Percentiles rank a stretch among this genome's conserved stretches.
Conservation (phyloP, 2,113 vertebrate species). For the Dasypus novemcinctus region DNA sequence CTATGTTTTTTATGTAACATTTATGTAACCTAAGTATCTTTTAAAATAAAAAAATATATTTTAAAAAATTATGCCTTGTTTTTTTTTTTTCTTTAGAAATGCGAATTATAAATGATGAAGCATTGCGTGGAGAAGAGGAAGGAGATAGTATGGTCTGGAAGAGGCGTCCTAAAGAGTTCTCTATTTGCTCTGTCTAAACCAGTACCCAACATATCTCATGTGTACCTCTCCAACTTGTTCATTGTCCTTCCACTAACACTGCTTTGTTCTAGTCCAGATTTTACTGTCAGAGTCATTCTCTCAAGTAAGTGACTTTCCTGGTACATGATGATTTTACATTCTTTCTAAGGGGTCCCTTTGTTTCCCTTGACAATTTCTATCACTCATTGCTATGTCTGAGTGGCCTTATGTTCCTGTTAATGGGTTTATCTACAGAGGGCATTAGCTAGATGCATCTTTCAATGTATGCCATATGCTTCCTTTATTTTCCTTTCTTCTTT, state of each 20-base stretch:
- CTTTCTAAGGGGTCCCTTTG: neutral
- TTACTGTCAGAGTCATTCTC: neutral
- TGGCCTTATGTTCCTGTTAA: neutral
- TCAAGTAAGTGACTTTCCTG: neutral
- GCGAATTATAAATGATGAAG: neutral
- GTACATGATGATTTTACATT: neutral
- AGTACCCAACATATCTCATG: neutral
- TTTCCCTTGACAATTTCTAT: neutral
- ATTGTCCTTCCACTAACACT: neutral
- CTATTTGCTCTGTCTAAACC: neutral
- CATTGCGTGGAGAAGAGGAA: neutral
- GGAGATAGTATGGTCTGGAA: neutral
- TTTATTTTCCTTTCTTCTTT: neutral
- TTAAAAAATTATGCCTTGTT: neutral
- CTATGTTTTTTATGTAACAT: too few relatives aligned
- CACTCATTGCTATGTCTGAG: neutral
- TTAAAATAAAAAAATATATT: too few relatives aligned
- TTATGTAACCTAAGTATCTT: too few relatives aligned
- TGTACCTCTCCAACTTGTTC: neutral
- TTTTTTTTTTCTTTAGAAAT: slow-evolving; percentile 18
- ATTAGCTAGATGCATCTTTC: neutral
- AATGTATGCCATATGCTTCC: neutral
- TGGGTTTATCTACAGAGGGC: neutral
- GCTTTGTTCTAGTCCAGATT: neutral
- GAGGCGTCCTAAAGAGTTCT: neutral